These are phyloP conservation scores for Erebia aethiops DNA, from an alignment of 2,888 invertebrate species.

Conservation along the genomic window DNA sequence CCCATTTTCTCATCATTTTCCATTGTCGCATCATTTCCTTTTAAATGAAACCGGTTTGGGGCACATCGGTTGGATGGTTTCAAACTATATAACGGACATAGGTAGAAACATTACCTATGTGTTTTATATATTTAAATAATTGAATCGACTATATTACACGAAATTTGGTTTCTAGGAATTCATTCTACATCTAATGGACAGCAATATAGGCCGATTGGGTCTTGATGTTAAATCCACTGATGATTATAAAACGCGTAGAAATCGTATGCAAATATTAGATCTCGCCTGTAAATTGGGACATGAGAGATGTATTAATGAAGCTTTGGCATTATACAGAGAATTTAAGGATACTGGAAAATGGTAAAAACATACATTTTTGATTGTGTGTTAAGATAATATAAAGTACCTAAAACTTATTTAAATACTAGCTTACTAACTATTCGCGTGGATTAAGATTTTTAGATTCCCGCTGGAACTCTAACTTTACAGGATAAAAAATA, in stretches of 20 bases:
- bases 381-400: neutral
- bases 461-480: too few species aligned
- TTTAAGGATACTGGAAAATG: constrained; percentile 58
- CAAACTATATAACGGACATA: too few species aligned
- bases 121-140: neutral
- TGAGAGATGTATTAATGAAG: constrained; percentile 73
- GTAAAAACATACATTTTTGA: constrained; percentile 49
- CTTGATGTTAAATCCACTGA: constrained; percentile 63
- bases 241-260: constrained; percentile 79
- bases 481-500: too few species aligned
- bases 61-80: too few species aligned
- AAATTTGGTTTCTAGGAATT: constrained; percentile 51
- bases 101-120: too few species aligned
- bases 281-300: constrained; percentile 86
- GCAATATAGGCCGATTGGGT: constrained; percentile 70
- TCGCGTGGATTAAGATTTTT: too few species aligned
- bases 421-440: too few species aligned
- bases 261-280: constrained; percentile 81
- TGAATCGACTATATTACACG: too few species aligned
- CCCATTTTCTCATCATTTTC: too few species aligned
- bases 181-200: constrained; percentile 51
- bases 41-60: too few species aligned
- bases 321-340: constrained; percentile 53
- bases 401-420: too few species aligned
- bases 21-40: too few species aligned